These are phyloP conservation scores for Progne subis DNA, from an alignment of 2,113 vertebrate genomes.

Conservation along the genomic window DNA sequence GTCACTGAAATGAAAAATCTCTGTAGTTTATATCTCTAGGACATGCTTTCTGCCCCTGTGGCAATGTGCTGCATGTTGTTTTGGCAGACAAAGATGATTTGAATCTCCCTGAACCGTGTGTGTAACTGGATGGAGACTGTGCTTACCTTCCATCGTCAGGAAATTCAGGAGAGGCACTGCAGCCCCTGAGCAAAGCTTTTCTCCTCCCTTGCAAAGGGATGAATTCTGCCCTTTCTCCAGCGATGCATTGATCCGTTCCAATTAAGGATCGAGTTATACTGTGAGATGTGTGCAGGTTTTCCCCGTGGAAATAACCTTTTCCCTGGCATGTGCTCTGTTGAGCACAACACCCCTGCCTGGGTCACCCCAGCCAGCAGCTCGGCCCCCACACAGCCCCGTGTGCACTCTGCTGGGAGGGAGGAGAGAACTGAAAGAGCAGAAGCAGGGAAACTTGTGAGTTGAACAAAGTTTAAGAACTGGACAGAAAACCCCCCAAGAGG, in stretches of 20 bases:
- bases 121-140: not conserved
- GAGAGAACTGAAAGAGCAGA: not conserved
- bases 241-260: not conserved
- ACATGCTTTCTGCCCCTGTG: not conserved
- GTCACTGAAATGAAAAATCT: not conserved
- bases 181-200: not conserved
- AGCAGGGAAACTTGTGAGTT: not conserved
- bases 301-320: not conserved
- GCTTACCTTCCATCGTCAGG: not conserved
- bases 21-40: not conserved
- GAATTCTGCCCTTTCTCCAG: not conserved
- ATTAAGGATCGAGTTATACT: rapidly evolving
- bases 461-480: not conserved
- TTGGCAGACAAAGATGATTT: not conserved
- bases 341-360: not conserved
- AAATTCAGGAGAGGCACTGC: not conserved
- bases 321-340: not conserved
- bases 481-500: not conserved
- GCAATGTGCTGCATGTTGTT: not conserved
- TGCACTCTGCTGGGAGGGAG: not conserved
- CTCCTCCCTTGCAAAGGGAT: not conserved
- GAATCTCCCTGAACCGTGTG: not conserved
- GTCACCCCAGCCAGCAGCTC: not conserved
- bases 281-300: not conserved
- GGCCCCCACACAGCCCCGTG: not conserved